Conservation (phyloP, 2,888 invertebrate genomes). For the Sinohyriopsis cumingii region DNA sequence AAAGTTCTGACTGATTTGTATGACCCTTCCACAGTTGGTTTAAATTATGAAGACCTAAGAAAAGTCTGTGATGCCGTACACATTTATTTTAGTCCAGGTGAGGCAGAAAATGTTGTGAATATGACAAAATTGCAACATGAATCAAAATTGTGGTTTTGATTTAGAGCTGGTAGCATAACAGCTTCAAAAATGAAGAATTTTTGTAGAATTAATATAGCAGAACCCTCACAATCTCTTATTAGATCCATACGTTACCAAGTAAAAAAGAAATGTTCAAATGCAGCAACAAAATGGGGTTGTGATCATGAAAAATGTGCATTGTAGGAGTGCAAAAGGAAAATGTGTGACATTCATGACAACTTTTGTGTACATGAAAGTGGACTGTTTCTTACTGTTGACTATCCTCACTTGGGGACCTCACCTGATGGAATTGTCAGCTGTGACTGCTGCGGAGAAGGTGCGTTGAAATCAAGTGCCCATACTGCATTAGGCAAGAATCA, state of each 20-base stretch:
- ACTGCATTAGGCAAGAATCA: not conserved
- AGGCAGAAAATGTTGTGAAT: no score
- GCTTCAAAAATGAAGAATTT: not conserved
- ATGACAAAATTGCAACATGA: not conserved
- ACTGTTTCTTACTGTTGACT: constrained; percentile 3
- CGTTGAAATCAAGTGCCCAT: constrained; percentile 23
- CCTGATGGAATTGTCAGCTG: constrained; percentile 18
- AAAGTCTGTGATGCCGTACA: no score
- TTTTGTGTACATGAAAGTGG: not conserved
- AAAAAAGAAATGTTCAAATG: not conserved
- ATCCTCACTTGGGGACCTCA: constrained; percentile 11
- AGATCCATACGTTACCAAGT: not conserved
- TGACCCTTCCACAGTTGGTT: no score
- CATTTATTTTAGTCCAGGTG: no score
- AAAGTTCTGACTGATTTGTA: no score
- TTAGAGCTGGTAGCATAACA: constrained; percentile 4
- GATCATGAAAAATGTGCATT: constrained; percentile 2
- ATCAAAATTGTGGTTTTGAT: not conserved
- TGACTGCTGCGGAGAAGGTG: constrained; percentile 17
- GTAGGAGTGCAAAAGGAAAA: not conserved
- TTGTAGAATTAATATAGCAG: constrained; percentile 2
- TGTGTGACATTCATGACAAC: constrained; percentile 3
- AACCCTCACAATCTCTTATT: constrained; percentile 3
- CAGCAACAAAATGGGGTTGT: constrained; percentile 3
- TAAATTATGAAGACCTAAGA: not conserved